Percentiles rank a stretch among this genome's conserved stretches.
Evolutionary conservation across 2,113 vertebrate species (phyloP).

Genomic region (Fregetta grallaria): DNA sequence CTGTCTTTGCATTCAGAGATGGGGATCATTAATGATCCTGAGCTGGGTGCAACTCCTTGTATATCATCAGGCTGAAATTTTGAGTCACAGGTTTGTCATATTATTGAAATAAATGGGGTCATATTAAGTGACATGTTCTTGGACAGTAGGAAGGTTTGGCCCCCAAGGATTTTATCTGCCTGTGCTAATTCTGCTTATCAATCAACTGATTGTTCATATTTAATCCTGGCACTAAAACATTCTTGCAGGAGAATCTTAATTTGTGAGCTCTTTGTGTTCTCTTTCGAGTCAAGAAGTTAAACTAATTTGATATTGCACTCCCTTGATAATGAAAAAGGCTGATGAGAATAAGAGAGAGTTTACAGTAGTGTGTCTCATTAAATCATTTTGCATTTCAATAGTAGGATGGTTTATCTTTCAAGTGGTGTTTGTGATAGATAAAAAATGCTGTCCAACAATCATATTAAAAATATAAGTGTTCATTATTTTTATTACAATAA

Average conservation of each 20-base stretch:
- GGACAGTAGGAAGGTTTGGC: background rate
- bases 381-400: background rate
- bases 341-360: background rate
- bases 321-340: background rate
- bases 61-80: background rate
- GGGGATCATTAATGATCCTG: background rate
- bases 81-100: background rate
- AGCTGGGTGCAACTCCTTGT: background rate
- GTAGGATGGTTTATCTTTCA: background rate
- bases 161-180: background rate
- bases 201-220: background rate
- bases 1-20: background rate
- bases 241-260: slow-evolving; percentile 6
- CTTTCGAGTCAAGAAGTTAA: background rate
- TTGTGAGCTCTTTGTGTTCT: background rate
- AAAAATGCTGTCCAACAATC: background rate
- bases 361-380: background rate
- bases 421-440: background rate
- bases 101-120: background rate
- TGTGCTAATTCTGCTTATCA: background rate
- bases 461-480: background rate
- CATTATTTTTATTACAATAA: background rate
- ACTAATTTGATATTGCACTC: background rate
- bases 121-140: background rate
- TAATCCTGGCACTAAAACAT: background rate